phyloP scores from a whole-genome alignment of 2,797 vertebrate genomes.

The Anas flavirostris region DNA sequence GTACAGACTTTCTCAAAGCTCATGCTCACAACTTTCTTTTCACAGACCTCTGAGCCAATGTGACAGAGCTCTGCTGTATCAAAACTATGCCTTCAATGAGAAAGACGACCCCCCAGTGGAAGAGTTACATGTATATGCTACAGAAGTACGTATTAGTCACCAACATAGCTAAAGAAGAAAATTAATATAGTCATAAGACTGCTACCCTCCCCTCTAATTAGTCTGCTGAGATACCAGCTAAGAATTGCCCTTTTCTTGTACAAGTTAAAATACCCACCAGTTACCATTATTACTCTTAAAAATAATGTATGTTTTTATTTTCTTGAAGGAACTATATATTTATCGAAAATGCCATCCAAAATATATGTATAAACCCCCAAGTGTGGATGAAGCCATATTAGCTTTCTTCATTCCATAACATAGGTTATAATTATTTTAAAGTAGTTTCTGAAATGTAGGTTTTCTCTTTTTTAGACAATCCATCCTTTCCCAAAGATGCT shows the following conservation, averaged over 20 bases:
- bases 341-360: not conserved
- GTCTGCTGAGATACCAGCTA: not conserved
- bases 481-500: not conserved
- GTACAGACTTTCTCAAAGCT: not conserved
- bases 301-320: not conserved
- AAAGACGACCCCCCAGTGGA: not conserved
- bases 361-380: not conserved
- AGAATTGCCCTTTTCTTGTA: not conserved
- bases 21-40: not conserved
- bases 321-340: not conserved
- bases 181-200: not conserved
- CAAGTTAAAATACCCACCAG: fast-evolving
- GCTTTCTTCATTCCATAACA: not conserved
- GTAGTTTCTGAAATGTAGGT: not conserved
- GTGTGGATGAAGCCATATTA: not conserved
- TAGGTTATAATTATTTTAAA: not conserved
- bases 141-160: not conserved
- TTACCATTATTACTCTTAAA: not conserved
- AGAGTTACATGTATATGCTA: not conserved
- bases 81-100: not conserved
- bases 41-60: not conserved
- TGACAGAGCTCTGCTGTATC: not conserved
- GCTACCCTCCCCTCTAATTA: not conserved
- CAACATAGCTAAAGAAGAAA: not conserved
- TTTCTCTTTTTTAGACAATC: not conserved